Conservation (phyloP, 2,888 invertebrate species). For the Eudasyphora cyanicolor region DNA sequence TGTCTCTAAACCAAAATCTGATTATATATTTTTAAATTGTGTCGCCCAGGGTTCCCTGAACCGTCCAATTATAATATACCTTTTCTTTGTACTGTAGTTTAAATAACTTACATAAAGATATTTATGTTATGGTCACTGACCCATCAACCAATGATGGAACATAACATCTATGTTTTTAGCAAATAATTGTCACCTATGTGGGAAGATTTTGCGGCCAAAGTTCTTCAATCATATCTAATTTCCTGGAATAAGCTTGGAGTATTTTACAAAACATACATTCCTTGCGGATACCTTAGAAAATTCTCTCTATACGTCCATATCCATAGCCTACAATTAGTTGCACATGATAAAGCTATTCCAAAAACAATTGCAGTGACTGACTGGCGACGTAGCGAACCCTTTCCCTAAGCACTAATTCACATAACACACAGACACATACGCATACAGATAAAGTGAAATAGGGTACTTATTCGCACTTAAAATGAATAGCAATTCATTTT, state of each 20-base stretch:
- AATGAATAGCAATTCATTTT: slow-evolving; percentile 42
- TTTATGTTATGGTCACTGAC: too few species aligned
- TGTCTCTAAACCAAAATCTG: too few species aligned
- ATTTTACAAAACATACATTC: slow-evolving; percentile 29
- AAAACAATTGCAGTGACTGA: slow-evolving; percentile 1
- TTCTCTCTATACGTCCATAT: background rate
- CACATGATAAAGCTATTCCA: slow-evolving; percentile 22
- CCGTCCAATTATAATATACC: too few species aligned
- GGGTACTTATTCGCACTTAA: slow-evolving; percentile 57
- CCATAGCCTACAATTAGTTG: slow-evolving; percentile 57
- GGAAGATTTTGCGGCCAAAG: too few species aligned
- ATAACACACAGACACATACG: slow-evolving; percentile 38
- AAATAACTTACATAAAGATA: too few species aligned
- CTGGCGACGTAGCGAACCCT: background rate
- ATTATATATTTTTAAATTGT: too few species aligned
- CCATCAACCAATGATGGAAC: too few species aligned
- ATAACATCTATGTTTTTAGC: too few species aligned
- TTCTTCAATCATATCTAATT: background rate
- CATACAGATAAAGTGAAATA: background rate
- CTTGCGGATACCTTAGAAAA: slow-evolving; percentile 26
- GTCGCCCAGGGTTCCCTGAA: too few species aligned
- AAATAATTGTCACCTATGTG: too few species aligned
- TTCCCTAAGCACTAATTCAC: background rate
- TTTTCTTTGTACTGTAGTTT: too few species aligned
- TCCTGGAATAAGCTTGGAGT: too few species aligned